Base-by-base conservation (phyloP, 2,797 vertebrate species). In the Notoglanidium macrostoma region DNA sequence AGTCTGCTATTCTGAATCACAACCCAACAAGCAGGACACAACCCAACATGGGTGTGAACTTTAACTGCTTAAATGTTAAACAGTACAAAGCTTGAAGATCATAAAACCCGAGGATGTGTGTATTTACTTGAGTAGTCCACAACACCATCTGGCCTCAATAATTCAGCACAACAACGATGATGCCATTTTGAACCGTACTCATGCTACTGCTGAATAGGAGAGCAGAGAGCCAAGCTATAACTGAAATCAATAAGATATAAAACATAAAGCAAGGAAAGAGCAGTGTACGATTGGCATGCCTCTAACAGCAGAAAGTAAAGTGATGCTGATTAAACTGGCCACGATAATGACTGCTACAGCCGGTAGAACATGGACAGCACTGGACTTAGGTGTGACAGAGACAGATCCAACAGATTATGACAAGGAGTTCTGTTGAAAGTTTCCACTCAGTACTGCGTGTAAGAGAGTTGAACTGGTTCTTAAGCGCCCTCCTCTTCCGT, bases 1-100 rank as follows among this genome's bases (percentile, higher is more conserved):
- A 44, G 23, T 46, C 17, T 83, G 57, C 63, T 83, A 51, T 67
- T 68, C 57, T 83, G 59, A 77, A 40, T 1, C 70, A 46, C 26
- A 87, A 68, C 35, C 54, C 26, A 3, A 8, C 7, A 17, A 83
- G 15, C 12, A 44, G 54, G 83, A 19, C 67, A n/a, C 54, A 65
- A 55, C 57, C 68, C 44, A 55, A 51, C 40, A 65, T 63, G 86
- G 79, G 86, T 83, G 79, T 83, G 86, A 32, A 80, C 23, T 0
- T 26, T 80, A 35, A 81, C 26, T 19, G 40, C 70, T 72, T 44
- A 32, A 80, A 72, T 11, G 29, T 63, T 49, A 40, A 83, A 76
- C n/a, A 76, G 19, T 40, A 21, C 44, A 74, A 63, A 83, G 21
- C 29, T 19, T 57, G 32, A 68, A 44, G 29, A 70, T 17, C 12